A percentile compares a stretch with the other conserved stretches of the same genome.
phyloP scores from a whole-genome alignment of 2,113 vertebrate genomes.

The Aptenodytes forsteri region DNA sequence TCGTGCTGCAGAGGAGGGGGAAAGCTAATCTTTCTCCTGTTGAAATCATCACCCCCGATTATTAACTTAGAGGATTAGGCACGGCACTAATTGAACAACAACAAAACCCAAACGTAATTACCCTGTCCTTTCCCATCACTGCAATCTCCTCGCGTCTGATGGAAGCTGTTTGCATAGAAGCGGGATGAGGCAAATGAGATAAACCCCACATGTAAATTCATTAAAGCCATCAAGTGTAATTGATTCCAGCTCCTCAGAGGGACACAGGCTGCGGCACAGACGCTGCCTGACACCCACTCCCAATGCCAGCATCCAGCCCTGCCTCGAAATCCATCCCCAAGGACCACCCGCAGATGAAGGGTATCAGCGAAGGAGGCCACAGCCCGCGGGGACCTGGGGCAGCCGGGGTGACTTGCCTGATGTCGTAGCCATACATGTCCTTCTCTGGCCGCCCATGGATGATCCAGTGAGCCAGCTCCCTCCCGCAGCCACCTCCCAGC shows the following conservation, averaged over 20 bases:
- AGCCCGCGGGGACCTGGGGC: not conserved
- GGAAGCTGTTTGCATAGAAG: not conserved
- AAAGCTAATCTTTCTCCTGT: not conserved
- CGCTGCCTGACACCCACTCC: not conserved
- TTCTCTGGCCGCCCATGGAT: slow-evolving; percentile 90
- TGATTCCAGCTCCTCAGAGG: not conserved
- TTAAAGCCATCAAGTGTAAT: not conserved
- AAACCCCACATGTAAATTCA: not conserved
- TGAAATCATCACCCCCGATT: slow-evolving; percentile 21
- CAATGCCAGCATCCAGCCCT: not conserved
- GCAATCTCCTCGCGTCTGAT: not conserved
- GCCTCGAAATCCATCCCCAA: not conserved
- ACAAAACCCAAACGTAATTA: slow-evolving; percentile 36
- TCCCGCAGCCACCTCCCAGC: slow-evolving; percentile 94
- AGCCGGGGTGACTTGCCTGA: slow-evolving; percentile 75
- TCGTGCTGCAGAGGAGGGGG: not conserved
- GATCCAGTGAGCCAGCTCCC: slow-evolving; percentile 93
- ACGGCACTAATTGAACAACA: slow-evolving; percentile 49
- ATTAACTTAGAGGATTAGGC: slow-evolving; percentile 64
- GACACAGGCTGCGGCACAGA: not conserved
- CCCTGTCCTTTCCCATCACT: not conserved
- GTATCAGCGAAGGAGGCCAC: rapidly evolving
- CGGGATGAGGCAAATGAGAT: not conserved
- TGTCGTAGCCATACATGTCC: slow-evolving; percentile 97
- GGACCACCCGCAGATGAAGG: not conserved